Evolutionary conservation across 37 sponge, comb jelly and placozoan species (phyloP), one percentile per base, ranked within the genome.

Genomic region (Beroe forskalii): DNA sequence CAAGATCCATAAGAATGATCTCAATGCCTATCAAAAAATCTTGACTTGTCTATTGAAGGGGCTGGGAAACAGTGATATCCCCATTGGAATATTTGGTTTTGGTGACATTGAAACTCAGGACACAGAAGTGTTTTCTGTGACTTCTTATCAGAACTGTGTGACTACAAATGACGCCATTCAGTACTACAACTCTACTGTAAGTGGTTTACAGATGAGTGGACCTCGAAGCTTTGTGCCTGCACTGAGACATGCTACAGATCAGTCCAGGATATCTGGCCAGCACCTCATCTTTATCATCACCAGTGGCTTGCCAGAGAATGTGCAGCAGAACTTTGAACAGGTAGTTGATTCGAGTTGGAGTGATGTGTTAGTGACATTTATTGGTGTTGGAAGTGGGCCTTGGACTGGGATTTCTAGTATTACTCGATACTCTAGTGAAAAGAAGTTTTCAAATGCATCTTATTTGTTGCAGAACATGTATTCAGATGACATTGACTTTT

Each of bases 371-470:
- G 72, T 69, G 35, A 17, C 32, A 2, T 32, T 69, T 19, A 36
- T 69, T 9, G 72, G 72, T 2, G 72, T 69, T 17, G 72, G 72
- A 20, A 37, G 32, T 69, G 72, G 72, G 0, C 72, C 72, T 20
- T 69, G 72, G 72, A 69, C 27, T 36, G 72, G 72, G 32, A 69
- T 69, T 1, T 69, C 72, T 37, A 69, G 19, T 14, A 33, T 69
- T 14, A 69, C 72, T 36, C 28, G 19, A 35, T 69, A 32, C 38
- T 33, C 72, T 20, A 8, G 2, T 3, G 72, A 69, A 37, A 69
- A 69, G 32, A 69, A 69, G 39, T 69, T 69, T 17, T 69, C 72
- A 32, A 69, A 69, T 69, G 72, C 72, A 19, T 69, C 72, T 6
- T 69, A 69, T 69, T 69, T 69, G 72, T 14, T 69, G 1, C 38